Evolutionary conservation across 2,113 vertebrate species (phyloP).

Genomic region (Spea bombifrons): DNA sequence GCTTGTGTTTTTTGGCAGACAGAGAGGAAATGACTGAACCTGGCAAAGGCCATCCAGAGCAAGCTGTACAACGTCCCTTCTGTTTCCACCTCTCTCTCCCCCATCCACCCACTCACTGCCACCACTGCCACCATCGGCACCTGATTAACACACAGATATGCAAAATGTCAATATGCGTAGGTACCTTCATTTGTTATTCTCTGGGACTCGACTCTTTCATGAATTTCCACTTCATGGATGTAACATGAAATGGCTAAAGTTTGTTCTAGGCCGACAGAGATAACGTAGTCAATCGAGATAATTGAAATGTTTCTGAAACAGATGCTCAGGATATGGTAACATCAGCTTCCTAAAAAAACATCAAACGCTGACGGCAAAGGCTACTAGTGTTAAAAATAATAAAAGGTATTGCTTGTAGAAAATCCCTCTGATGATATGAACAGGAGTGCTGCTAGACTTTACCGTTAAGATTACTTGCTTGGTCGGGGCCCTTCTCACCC

Average conservation of each 20-base stretch:
- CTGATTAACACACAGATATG: constrained; percentile 59
- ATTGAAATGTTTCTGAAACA: constrained; percentile 50
- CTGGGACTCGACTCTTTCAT: constrained; percentile 13
- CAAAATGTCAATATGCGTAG: constrained; percentile 56
- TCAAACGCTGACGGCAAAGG: constrained; percentile 8
- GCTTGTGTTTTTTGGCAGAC: constrained; percentile 85
- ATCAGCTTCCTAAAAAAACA: constrained; percentile 57
- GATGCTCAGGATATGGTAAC: constrained; percentile 53
- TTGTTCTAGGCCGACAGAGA: constrained; percentile 53
- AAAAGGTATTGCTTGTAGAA: neutral
- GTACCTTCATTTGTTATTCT: constrained; percentile 1
- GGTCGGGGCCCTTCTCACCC: too few relatives aligned
- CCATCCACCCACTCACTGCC: constrained; percentile 46
- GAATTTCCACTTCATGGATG: constrained; percentile 56
- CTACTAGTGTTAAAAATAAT: neutral
- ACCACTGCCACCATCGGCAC: constrained; percentile 44
- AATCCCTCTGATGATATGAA: neutral
- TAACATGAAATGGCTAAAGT: constrained; percentile 36
- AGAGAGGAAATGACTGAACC: constrained; percentile 81
- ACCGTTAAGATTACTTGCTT: too few relatives aligned
- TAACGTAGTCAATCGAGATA: constrained; percentile 54
- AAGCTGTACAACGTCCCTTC: constrained; percentile 61
- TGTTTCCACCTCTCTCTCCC: constrained; percentile 55
- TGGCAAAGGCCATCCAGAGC: constrained; percentile 62
- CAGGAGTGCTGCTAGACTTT: neutral